Percentiles rank a stretch among this genome's conserved stretches.
phyloP scores from a whole-genome alignment of 2,888 invertebrate species.

The Drosophila setosimentum region DNA sequence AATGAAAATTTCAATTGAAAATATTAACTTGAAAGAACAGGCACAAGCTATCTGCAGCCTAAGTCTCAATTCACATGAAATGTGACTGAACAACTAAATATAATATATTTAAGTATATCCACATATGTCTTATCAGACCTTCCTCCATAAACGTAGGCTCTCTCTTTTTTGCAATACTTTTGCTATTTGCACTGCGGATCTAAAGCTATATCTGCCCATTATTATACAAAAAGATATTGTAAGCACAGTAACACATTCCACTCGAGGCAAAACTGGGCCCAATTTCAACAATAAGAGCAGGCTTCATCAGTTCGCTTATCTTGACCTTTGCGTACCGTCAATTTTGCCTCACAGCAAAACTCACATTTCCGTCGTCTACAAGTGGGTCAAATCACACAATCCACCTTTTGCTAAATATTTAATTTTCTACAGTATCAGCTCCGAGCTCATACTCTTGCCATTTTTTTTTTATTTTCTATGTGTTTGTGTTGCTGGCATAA shows the following conservation, averaged over 20 bases:
- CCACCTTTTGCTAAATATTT: slow-evolving; percentile 33
- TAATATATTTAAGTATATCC: background rate
- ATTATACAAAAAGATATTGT: background rate
- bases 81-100: background rate
- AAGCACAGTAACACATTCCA: background rate
- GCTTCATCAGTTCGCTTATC: slow-evolving; percentile 36
- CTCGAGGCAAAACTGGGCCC: background rate
- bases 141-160: too few relatives aligned
- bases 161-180: background rate
- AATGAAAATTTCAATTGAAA: background rate
- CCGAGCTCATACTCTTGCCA: slow-evolving; percentile 8
- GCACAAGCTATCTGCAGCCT: background rate
- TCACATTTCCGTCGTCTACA: slow-evolving; percentile 1
- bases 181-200: slow-evolving; percentile 2
- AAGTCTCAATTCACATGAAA: background rate
- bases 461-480: slow-evolving; percentile 17
- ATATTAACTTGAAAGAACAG: background rate
- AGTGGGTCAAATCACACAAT: slow-evolving; percentile 35
- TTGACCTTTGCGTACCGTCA: slow-evolving; percentile 31
- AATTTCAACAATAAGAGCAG: slow-evolving; percentile 12
- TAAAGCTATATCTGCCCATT: background rate
- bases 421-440: slow-evolving; percentile 28
- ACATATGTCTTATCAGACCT: background rate
- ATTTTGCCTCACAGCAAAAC: background rate
- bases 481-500: slow-evolving; percentile 28